Evolutionary conservation across 2,888 invertebrate genomes (phyloP), one percentile per base, ranked within the genome.

Genomic region (Zaprionus lineosus): DNA sequence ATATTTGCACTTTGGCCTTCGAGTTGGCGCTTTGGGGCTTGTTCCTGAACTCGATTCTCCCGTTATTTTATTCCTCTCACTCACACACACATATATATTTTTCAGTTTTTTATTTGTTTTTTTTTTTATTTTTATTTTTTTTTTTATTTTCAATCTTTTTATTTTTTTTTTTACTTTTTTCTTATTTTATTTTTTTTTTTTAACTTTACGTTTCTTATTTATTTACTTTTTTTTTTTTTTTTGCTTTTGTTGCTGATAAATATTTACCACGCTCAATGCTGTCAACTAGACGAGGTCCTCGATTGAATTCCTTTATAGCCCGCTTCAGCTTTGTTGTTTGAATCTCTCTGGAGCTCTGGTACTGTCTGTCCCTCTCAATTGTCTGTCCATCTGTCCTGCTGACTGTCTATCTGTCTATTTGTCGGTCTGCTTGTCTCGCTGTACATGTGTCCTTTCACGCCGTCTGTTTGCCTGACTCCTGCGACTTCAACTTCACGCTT

Each of bases 221-320:
- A n/a, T 19, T 12, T 15, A 0, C 19, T 12, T 39, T 26, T 34
- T 52, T 29, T 41, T 39, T 15, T 51, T 9, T 7, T 24, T 34
- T 46, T 36, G 29, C 18, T 37, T 33, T 28, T 12, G 21, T 43
- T 53, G 14, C 59, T 52, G 44, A 63, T 66, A 75, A 70, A 79
- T 78, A 73, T 73, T 78, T 75, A 75, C 62, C 52, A 64, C 70
- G 64, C 73, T 78, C 61, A 33, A 36, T 66, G 74, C 81, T 70
- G 74, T 81, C 77, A 77, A 76, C 79, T 79, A 74, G 76, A 69
- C 59, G 56, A 68, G 69, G 55, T 71, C 81, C 75, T 81, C 78
- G 81, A 79, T 79, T 79, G 81, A 81, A 79, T 79, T 79, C 78
- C 75, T 81, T 81, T 77, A 79, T 69, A 72, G 74, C 56, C 50